Base-by-base conservation (phyloP, 2,888 invertebrate species). In the Drymonia ruficornis region DNA sequence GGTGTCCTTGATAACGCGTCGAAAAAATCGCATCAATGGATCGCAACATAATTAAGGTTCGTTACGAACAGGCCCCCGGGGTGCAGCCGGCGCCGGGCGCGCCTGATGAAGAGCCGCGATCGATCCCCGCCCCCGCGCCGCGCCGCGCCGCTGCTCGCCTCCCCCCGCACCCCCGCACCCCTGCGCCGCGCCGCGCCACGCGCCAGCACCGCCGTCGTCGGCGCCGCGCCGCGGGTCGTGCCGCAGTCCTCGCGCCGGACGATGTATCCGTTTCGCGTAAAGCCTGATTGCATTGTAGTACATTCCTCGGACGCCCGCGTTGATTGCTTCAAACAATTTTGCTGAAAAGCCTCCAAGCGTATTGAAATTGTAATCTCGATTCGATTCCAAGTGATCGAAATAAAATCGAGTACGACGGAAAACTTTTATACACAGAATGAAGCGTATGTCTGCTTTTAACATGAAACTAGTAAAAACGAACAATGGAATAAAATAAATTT, bases 31-130 rank as follows among this genome's bases (percentile, higher is more conserved):
- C 55, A 48, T 55, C 58, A 59, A 55, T 55, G 52, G 53, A 44
- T 34, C 52, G 52, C 51, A 49, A 69, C 67, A 47, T 64, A 58
- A 64, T 67, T 55, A 70, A 67, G 59, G 54, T 47, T 59, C 57
- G 53, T 53, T 70, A 61, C 61, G 67, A 64, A 55, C 57, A 55
- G 56, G 23, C 29, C 61, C 59, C 48, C 18, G 50, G 56, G 56
- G 55, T 60, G 58, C 62, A 56, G 56, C 48, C 53, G 53, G 43
- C 60, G 63, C 53, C 56, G 23, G 19, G 45, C 28, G 23, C 44
- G 13, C 40, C 16, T 55, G 59, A 56, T 58, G 68, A 58, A 45
- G 50, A 50, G 54, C 53, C 19, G 57, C 70, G 53, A 68, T 70
- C 67, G 70, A 70, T 63, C 56, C 51, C 46, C 47, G 36, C 48